These are phyloP conservation scores for Sus cebifrons DNA, from an alignment of 2,797 vertebrate species.

Conservation along the genomic window DNA sequence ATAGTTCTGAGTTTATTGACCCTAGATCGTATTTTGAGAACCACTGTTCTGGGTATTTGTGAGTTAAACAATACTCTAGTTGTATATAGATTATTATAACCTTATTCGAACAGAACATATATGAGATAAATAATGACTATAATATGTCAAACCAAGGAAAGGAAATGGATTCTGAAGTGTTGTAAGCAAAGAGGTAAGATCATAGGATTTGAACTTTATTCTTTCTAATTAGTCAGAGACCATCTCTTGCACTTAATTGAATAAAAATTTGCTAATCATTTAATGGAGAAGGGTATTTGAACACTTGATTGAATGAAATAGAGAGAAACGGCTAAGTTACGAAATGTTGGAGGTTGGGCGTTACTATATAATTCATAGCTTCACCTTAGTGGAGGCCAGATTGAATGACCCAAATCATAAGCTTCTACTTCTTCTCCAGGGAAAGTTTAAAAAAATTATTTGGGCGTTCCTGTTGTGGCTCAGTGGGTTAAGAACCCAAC, in stretches of 20 bases:
- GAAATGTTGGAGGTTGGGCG: neutral
- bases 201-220: neutral
- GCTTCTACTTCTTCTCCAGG: neutral
- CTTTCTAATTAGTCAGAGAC: constrained; percentile 17
- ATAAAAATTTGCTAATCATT: constrained; percentile 8
- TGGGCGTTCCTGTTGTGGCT: too few relatives aligned
- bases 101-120: constrained; percentile 14
- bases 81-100: neutral
- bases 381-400: neutral
- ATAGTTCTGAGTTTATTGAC: constrained; percentile 30
- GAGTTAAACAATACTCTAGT: constrained; percentile 9
- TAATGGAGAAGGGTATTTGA: constrained; percentile 19
- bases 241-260: neutral
- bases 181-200: neutral
- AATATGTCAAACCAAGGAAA: neutral
- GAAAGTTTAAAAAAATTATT: neutral
- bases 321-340: neutral
- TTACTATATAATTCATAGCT: neutral
- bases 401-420: neutral
- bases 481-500: too few relatives aligned
- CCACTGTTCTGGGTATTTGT: constrained; percentile 6
- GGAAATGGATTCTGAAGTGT: constrained; percentile 35
- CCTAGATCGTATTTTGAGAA: neutral
- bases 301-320: constrained; percentile 23
- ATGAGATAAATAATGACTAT: neutral